Base-by-base conservation (phyloP, 2,113 vertebrate species). In the Poeciliopsis prolifica region DNA sequence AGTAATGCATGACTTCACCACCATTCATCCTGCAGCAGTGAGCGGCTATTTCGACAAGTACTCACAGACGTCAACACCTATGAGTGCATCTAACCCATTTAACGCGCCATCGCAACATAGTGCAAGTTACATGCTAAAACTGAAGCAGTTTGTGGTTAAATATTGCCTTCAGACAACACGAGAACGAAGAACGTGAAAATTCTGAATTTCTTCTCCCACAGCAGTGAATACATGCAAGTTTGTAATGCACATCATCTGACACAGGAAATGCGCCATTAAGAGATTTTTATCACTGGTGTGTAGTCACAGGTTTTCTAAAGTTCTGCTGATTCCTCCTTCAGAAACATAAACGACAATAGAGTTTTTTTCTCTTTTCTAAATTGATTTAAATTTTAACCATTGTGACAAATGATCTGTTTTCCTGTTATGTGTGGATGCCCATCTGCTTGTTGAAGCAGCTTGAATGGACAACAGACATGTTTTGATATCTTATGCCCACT, bases 31-130 rank as follows among this genome's bases (percentile, higher is more conserved):
- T 77, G 44, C 62, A 77, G 74, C 72, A 87, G 40, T 35, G 72
- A 84, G 65, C 78, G 72, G 78, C 35, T 77, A 68, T 65, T 80
- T 86, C 68, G 75, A 80, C 85, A 74, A 78, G 78, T 80, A 86
- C 83, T 80, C 74, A 75, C 62, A 78, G 80, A 85, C 80, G 72
- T 91, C 80, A 86, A 80, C 72, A 26, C 72, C 22, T 83, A 86
- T 85, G 88, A 90, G 82, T 68, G 42, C 64, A 74, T 63, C 40
- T 72, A 72, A 82, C 65, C 75, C 68, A 70, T 80, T 82, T 78
- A 83, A 70, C 58, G 61, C 62, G 66, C 67, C 58, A 71, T 71
- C 54, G 62, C 37, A 28, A 83, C 44, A 78, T 68, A 1, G 35
- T 61, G 75, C 44, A 66, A 62, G 51, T n/a, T 40, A 66, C 29